Evolutionary conservation across 2,113 vertebrate species (phyloP).

Genomic region (Cynocephalus volans): DNA sequence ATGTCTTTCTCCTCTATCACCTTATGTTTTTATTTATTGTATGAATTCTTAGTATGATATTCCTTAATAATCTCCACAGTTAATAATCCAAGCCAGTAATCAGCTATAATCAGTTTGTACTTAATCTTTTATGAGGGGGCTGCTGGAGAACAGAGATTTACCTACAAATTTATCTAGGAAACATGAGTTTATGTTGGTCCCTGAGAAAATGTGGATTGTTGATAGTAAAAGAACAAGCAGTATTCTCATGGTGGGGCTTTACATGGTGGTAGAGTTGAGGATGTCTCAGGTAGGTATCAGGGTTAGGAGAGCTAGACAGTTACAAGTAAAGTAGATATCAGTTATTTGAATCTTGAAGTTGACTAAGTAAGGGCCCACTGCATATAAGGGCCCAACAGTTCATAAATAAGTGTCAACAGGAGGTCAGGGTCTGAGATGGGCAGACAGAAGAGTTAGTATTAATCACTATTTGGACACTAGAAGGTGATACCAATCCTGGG

Average conservation of each 20-base stretch:
- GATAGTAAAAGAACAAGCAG: neutral
- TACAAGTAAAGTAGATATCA: neutral
- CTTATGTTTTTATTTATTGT: neutral
- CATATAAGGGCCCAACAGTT: neutral
- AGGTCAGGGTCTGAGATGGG: neutral
- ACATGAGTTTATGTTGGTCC: neutral
- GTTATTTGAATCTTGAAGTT: neutral
- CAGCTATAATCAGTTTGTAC: neutral
- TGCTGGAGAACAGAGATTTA: neutral
- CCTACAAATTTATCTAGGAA: neutral
- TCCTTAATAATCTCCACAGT: neutral
- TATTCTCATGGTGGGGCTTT: neutral
- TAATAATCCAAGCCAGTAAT: neutral
- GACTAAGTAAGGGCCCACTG: neutral
- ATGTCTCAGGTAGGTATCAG: neutral
- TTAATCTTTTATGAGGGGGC: neutral
- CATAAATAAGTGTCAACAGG: neutral
- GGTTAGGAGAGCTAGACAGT: neutral
- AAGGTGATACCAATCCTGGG: neutral
- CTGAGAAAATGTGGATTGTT: neutral
- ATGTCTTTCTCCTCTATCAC: neutral
- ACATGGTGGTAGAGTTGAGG: neutral
- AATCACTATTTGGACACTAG: neutral
- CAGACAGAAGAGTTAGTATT: neutral
- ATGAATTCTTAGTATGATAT: neutral